phyloP scores from a whole-genome alignment of 2,113 vertebrate genomes.

The Psophia crepitans region DNA sequence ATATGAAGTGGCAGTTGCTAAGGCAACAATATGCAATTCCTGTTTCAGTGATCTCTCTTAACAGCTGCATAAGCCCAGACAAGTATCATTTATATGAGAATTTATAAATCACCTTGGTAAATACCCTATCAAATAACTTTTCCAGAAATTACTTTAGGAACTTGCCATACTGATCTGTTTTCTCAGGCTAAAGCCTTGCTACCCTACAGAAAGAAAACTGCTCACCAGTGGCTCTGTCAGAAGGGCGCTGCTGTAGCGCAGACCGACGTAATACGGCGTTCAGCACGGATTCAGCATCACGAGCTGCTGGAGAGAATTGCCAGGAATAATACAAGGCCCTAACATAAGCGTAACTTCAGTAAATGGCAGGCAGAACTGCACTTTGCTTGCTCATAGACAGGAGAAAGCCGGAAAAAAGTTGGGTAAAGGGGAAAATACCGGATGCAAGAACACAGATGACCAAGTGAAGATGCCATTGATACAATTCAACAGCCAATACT shows the following conservation, averaged over 20 bases:
- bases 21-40: conserved; percentile 34
- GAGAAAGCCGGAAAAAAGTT: neutral
- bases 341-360: accelerated
- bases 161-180: neutral
- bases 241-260: neutral
- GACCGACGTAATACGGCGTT: accelerated
- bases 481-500: neutral
- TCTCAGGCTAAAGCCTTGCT: neutral
- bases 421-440: neutral
- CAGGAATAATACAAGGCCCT: neutral
- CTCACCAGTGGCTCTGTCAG: neutral
- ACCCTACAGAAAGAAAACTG: neutral
- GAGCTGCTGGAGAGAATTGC: neutral
- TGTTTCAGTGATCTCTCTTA: neutral
- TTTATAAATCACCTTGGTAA: conserved; percentile 23
- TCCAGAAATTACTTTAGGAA: neutral
- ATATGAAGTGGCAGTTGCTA: conserved; percentile 54
- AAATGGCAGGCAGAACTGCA: neutral
- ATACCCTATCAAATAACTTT: conserved; percentile 9
- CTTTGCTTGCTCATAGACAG: neutral
- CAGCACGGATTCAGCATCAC: neutral
- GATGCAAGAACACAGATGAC: neutral
- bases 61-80: conserved; percentile 27
- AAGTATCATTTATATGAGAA: neutral
- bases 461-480: neutral